Evolutionary conservation across 23 tunicate genomes (phyloP), one percentile per base, ranked within the genome.

Genomic region (Halocynthia roretzi): DNA sequence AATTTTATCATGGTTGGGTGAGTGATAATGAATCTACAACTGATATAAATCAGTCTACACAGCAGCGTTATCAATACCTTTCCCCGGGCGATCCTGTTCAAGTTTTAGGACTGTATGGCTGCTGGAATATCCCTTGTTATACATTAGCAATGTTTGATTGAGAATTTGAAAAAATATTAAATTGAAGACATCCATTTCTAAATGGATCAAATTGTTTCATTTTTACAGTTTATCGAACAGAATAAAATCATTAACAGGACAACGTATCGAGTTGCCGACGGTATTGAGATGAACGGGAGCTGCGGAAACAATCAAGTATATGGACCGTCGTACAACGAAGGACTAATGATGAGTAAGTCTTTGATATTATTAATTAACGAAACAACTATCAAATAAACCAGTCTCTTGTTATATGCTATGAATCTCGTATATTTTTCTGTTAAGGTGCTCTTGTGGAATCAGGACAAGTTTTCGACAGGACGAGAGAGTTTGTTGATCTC

Each of bases 321-420:
- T 84, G 96, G 96, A 50, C 96, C 96, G 0, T 85, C 88, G 12
- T 89, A 89, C 85, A 89, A 89, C 65, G 80, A 83, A 88, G 96
- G 96, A 18, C 67, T 89, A 22, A 89, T 89, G 96, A 84, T 89
- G 62, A 80, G 96, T 89, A 74, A 58, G 85, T 52, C 5, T 18
- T 56, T n/a, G 15, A n/a, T 44, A 51, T 58, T 14, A 14, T 17
- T 17, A 17, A 2, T 4, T 14, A 14, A 58, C n/a, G 64, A 15
- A 58, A 58, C 64, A 58, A 58, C 17, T 17, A 17, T 58, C 4
- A 14, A 15, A 58, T 15, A 58, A 2, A 17, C 4, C n/a, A 14
- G n/a, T 58, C 64, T 14, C 64, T 15, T 58, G 17, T 17, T 72
- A 48, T 44, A 40, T 72, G 63, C 19, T 12, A 31, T n/a, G n/a